Base-by-base conservation (phyloP, 2,113 vertebrate species). In the Sprattus sprattus region DNA sequence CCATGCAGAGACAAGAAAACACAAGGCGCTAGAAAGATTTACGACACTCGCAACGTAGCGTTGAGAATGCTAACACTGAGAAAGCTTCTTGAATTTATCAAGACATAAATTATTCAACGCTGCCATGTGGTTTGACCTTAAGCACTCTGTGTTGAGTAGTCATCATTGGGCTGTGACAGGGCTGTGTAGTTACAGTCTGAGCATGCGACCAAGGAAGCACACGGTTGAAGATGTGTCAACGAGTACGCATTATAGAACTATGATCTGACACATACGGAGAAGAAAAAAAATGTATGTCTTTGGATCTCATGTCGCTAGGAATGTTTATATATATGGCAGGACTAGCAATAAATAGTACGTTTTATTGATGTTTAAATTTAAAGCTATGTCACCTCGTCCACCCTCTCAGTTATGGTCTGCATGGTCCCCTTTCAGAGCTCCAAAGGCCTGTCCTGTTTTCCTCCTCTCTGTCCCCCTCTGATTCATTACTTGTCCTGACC, bases 101-200 rank as follows among this genome's bases (percentile, higher is more conserved):
- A 67, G n/a, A 28, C n/a, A 67, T 67, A 67, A 67, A 67, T 67
- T 28, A 67, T 67, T 25, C 60, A 67, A 67, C 6, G 2, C 64
- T 67, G 64, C n/a, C 64, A 28, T 67, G n/a, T 28, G 64, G 64
- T 67, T 67, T 67, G n/a, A 67, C 28, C 64, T 67, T 25, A 67
- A 67, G n/a, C n/a, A 67, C 9, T 39, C 1, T 39, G 39, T 39
- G 2, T 2, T 39, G 39, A 1, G 39, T 39, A 67, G 64, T 67
- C n/a, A 67, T 28, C 64, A 67, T 28, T 28, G n/a, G 25, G 64
- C 64, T 67, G 22, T 64, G 64, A 25, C 64, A 0, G 64, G 22
- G 22, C 64, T 28, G n/a, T 67, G n/a, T 67, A 67, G 25, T 78
- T 16, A 78, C 28, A 6, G 16, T 2, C 57, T 13, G 13, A 39